Evolutionary conservation across 1,140 invertebrate genomes (phyloP).

Genomic region (Atta texana): DNA sequence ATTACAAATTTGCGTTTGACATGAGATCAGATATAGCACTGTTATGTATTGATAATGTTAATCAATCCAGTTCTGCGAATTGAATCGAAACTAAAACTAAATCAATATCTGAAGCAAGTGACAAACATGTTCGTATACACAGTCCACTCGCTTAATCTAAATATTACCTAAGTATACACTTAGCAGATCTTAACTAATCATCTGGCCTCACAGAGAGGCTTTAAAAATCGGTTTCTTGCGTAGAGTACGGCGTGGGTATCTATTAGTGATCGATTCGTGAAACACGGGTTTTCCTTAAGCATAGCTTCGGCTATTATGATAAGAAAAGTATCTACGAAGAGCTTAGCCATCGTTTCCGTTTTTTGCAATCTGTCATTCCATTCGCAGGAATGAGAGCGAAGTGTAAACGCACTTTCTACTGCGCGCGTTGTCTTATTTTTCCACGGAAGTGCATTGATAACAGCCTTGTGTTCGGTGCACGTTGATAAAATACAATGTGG

Average conservation of each 20-base stretch:
- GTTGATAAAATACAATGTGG: constrained; percentile 58
- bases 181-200: neutral
- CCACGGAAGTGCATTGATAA: constrained; percentile 71
- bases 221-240: constrained; percentile 5
- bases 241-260: neutral
- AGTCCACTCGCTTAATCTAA: constrained; percentile 23
- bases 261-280: constrained; percentile 44
- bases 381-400: constrained; percentile 66
- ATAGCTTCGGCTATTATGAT: constrained; percentile 61
- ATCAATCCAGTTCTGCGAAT: neutral
- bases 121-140: constrained; percentile 3
- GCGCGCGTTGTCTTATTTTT: constrained; percentile 50
- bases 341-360: constrained; percentile 60
- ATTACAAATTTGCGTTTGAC: neutral
- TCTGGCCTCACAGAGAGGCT: neutral
- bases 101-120: neutral
- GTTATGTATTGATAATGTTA: neutral
- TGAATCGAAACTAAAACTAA: neutral
- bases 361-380: constrained; percentile 69
- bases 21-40: neutral
- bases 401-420: constrained; percentile 69
- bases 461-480: neutral
- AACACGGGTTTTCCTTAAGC: constrained; percentile 55
- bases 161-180: constrained; percentile 44
- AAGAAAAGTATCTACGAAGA: constrained; percentile 65